Evolutionary conservation across 2,888 invertebrate genomes (phyloP), one percentile per base, ranked within the genome.

Genomic region (Patella pellucida): DNA sequence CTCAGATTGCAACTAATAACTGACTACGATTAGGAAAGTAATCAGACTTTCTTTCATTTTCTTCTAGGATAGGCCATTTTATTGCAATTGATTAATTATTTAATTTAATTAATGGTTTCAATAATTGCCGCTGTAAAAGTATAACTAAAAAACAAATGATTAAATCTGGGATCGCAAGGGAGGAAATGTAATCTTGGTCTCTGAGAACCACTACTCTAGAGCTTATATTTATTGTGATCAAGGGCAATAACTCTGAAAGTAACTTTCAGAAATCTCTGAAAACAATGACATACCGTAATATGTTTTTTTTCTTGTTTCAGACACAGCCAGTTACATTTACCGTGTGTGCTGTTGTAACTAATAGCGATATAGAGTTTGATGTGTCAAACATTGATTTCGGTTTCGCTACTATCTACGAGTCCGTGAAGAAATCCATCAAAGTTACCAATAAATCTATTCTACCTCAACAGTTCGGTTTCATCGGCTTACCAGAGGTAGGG

Each of bases 401-500:
- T 19, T 85, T 84, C 81, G 88, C 89, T 78, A 90, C 90, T 0
- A 89, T 90, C 56, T 86, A 89, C 68, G 91, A 91, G 78, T 88
- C 89, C 14, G 87, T 85, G 5, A 86, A 85, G 70, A 83, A 84
- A 7, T 86, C 85, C 11, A 83, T 91, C 23, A 82, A 85, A 72
- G 82, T 91, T 31, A 89, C 88, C 72, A 91, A 91, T 81, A 86
- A 85, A 73, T 91, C 90, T 27, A 88, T 91, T 54, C 83, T 91
- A 16, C 88, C 91, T 14, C 91, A 91, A 80, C 86, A 90, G 74
- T 91, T 86, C 83, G 91, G 91, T 41, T 91, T 91, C 84, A 85
- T 90, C 52, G 89, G 89, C 4, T 78, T 89, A 51, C 91, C 91
- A 51, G 89, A 90, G 77, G 91, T 91, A 82, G n/a, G n/a, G n/a